These are phyloP conservation scores for Ranitomeya variabilis DNA, from an alignment of 2,113 vertebrate species.

Conservation along the genomic window DNA sequence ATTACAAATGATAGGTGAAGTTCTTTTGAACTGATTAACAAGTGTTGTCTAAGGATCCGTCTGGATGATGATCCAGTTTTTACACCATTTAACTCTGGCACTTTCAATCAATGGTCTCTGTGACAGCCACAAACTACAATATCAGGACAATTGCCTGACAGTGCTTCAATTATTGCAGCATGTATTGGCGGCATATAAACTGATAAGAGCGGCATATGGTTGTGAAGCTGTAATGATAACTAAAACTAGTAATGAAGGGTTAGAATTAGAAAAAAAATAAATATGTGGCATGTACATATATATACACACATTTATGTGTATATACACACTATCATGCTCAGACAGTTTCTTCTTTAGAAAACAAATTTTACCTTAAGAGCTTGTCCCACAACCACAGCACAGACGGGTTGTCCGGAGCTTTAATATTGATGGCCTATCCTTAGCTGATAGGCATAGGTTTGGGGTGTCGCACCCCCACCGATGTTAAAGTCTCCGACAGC, in stretches of 20 bases:
- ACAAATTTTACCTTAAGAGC: too few relatives aligned
- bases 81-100: not conserved
- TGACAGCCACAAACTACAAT: slow-evolving; percentile 6
- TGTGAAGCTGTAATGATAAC: not conserved
- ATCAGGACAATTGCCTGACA: slow-evolving; percentile 10
- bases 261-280: not conserved
- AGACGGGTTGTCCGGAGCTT: too few relatives aligned
- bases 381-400: too few relatives aligned
- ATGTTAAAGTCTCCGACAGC: too few relatives aligned
- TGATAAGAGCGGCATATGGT: not conserved
- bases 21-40: slow-evolving; percentile 12
- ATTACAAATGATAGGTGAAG: slow-evolving; percentile 18
- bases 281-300: not conserved
- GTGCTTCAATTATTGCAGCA: slow-evolving; percentile 19
- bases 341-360: too few relatives aligned
- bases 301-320: not conserved
- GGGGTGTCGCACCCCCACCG: too few relatives aligned
- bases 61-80: slow-evolving; percentile 18
- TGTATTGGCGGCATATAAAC: not conserved
- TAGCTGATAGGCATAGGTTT: too few relatives aligned
- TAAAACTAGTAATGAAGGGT: not conserved
- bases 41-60: slow-evolving; percentile 17
- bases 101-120: slow-evolving; percentile 23
- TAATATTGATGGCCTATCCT: too few relatives aligned
- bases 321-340: not conserved